phyloP scores from a whole-genome alignment of 2,113 vertebrate genomes.

The Donacobius atricapilla region DNA sequence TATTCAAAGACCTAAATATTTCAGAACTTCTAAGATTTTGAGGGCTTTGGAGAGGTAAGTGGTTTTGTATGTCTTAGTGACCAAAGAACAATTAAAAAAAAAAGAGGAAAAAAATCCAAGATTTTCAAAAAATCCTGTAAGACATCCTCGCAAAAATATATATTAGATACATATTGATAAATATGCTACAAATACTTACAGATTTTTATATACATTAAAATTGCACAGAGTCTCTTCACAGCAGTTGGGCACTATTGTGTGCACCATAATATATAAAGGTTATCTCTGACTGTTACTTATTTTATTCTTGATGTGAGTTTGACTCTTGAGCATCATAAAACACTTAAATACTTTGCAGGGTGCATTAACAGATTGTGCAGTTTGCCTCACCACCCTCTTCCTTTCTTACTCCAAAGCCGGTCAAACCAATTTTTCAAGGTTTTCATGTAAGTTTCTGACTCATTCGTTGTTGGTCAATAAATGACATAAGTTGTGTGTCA shows the following conservation, averaged over 20 bases:
- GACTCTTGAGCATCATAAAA: neutral
- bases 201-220: neutral
- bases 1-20: neutral
- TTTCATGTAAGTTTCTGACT: neutral
- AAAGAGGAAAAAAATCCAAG: rapidly evolving
- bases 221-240: neutral
- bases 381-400: neutral
- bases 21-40: neutral
- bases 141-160: neutral
- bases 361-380: neutral
- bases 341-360: neutral
- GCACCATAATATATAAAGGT: neutral
- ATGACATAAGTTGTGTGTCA: neutral
- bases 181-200: neutral
- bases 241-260: neutral
- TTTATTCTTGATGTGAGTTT: neutral
- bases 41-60: neutral
- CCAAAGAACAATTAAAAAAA: neutral
- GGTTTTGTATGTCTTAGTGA: neutral
- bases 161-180: neutral
- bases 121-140: rapidly evolving
- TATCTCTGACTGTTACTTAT: neutral
- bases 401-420: neutral
- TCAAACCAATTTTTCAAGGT: neutral
- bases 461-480: neutral